Evolutionary conservation across 2,888 invertebrate genomes (phyloP).

Genomic region (Clusia tigrina): DNA sequence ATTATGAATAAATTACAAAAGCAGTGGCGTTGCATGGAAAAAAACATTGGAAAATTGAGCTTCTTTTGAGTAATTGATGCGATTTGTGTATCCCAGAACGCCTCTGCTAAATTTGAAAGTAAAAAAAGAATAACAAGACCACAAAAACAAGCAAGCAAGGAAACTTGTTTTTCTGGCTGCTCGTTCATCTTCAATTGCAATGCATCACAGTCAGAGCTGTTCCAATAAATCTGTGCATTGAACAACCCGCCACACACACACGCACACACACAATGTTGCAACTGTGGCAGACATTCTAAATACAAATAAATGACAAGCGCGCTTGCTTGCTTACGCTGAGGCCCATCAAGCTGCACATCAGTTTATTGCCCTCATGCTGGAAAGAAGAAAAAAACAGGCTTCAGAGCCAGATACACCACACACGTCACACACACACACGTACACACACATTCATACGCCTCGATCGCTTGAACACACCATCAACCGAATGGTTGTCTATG

Average conservation of each 20-base stretch:
- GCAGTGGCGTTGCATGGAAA: constrained; percentile 3
- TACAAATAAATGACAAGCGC: constrained; percentile 1
- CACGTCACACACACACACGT: constrained; percentile 18
- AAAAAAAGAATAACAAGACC: neutral
- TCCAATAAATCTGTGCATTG: neutral
- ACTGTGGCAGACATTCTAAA: neutral
- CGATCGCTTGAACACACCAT: too few relatives aligned
- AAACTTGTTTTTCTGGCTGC: too few relatives aligned
- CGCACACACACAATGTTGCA: neutral
- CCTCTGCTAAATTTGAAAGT: neutral
- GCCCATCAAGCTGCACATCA: neutral
- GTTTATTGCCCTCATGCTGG: constrained; percentile 10
- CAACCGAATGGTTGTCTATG: too few relatives aligned
- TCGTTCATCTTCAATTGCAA: neutral
- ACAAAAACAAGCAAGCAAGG: too few relatives aligned
- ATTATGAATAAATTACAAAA: neutral
- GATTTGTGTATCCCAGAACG: neutral
- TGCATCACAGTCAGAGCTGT: neutral
- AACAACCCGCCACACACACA: neutral
- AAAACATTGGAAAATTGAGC: neutral
- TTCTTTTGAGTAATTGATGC: neutral
- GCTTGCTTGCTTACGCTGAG: neutral
- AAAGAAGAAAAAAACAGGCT: neutral
- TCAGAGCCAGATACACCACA: constrained; percentile 4
- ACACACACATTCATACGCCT: constrained; percentile 4